Base-by-base conservation (phyloP, 2,797 vertebrate genomes). In the Xenentodon cancila region DNA sequence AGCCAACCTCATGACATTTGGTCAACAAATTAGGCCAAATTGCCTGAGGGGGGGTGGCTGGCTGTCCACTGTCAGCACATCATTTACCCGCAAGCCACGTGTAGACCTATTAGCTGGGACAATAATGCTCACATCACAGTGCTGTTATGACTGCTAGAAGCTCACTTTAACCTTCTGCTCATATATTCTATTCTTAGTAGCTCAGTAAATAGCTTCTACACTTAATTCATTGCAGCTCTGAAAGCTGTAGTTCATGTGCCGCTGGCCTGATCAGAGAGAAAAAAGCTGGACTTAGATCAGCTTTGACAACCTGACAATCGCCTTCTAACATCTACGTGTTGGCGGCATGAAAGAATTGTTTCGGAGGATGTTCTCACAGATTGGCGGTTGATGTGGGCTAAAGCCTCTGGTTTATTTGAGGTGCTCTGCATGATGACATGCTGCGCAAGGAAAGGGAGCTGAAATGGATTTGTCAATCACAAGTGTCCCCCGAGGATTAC, bases 281-380 rank as follows among this genome's bases (percentile, higher is more conserved):
- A 63, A 64, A 30, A 15, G 2, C 55, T 64, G 57, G 75, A 77
- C 57, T 58, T 15, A 47, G 73, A 88, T 73, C 57, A 62, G 79
- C 48, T 79, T 45, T 81, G 84, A 87, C 79, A 75, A 75, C 12
- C 59, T 68, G 77, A 84, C 77, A 81, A 65, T 62, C 59, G 68
- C 21, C 77, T 44, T 68, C 68, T 87, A 79, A 81, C 85, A 72
- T 77, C 69, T 55, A 21, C 7, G 42, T 52, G 79, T 78, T 44
- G 15, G 62, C 54, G 21, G 63, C 69, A 71, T 78, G 71, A 75
- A 77, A 78, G 52, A 46, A 68, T 44, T 47, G 20, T 20, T 53
- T 79, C 62, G 64, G 74, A 81, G 64, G 74, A 81, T 72, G 73
- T 73, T 81, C 59, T 84, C 50, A 44, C 59, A 58, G 62, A 65